Conservation (phyloP, 2,888 invertebrate genomes). For the Brachyopa scutellaris region DNA sequence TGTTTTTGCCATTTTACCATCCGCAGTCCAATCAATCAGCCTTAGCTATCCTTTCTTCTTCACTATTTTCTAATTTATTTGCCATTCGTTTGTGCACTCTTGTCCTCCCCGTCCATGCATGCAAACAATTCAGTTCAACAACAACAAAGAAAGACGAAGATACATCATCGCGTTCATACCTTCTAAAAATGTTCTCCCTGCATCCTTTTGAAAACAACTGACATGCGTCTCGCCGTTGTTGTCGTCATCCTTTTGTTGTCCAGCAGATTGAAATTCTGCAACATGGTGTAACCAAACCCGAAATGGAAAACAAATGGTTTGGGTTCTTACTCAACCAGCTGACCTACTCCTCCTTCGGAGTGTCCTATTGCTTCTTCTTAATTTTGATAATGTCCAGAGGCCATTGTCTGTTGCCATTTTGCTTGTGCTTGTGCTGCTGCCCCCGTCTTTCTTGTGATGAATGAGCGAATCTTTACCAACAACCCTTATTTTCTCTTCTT, state of each 20-base stretch:
- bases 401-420: slow-evolving; percentile 70
- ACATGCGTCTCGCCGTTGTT: slow-evolving; percentile 28
- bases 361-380: slow-evolving; percentile 15
- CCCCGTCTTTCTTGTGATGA: slow-evolving; percentile 58
- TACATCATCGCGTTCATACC: slow-evolving; percentile 23
- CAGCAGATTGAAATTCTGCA: slow-evolving; percentile 62
- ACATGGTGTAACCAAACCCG: slow-evolving; percentile 50
- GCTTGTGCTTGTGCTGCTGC: slow-evolving; percentile 36
- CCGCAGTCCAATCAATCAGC: slow-evolving; percentile 41
- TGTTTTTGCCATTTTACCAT: neutral
- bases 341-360: slow-evolving; percentile 47
- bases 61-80: slow-evolving; percentile 38
- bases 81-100: slow-evolving; percentile 11
- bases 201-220: slow-evolving; percentile 40
- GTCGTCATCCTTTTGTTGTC: slow-evolving; percentile 43
- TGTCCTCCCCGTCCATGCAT: neutral
- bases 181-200: neutral
- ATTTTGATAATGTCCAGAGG: slow-evolving; percentile 67
- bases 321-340: slow-evolving; percentile 61
- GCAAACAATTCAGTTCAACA: slow-evolving; percentile 15
- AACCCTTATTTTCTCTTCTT: slow-evolving; percentile 59
- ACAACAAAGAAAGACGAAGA: slow-evolving; percentile 7
- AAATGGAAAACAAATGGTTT: slow-evolving; percentile 55
- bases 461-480: slow-evolving; percentile 63
- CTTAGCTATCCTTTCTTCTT: neutral